Base-by-base conservation (phyloP, 2,888 invertebrate genomes). In the Sesia apiformis region DNA sequence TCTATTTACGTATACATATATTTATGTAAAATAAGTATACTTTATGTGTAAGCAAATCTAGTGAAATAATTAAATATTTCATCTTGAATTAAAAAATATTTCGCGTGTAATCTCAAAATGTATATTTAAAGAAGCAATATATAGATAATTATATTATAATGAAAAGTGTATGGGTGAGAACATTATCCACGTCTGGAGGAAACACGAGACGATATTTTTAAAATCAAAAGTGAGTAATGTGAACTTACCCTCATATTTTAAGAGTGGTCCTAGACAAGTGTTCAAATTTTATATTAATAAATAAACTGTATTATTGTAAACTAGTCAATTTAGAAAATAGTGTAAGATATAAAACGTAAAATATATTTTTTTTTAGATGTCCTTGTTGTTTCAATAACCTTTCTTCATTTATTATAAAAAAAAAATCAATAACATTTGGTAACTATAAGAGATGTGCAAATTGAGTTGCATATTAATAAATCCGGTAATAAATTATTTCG, bases 251-350 rank as follows among this genome's bases (percentile, higher is more conserved):
- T 60, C 67, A 59, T 57, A 56, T 53, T 52, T 55, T 58, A 59
- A 63, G 62, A 58, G 61, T 57, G 62, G 63, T 62, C 63, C 63
- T 69, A 66, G 62, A 67, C 60, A 70, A 66, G 78, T 78, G 78
- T 78, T 78, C 78, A 78, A 67, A 70, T 62, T 66, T 65, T 68
- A 64, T 70, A 65, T 62, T 57, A 58, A 38, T 41, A 7, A 63
- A 61, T 58, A 63, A 64, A 60, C 57, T 60, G 60, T 65, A 62
- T 64, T n/a, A 46, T 46, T 46, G n/a, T 46, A 49, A 56, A 39
- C 52, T 65, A 62, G 58, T 53, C 52, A 53, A 57, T 57, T 55
- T 50, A 55, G 49, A 52, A 41, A 56, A 58, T 59, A 58, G 55
- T 66, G 60, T 60, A 62, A 40, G n/a, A 4, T 39, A 7, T 54